Conservation (phyloP, 2,113 vertebrate genomes). For the Passer montanus region DNA sequence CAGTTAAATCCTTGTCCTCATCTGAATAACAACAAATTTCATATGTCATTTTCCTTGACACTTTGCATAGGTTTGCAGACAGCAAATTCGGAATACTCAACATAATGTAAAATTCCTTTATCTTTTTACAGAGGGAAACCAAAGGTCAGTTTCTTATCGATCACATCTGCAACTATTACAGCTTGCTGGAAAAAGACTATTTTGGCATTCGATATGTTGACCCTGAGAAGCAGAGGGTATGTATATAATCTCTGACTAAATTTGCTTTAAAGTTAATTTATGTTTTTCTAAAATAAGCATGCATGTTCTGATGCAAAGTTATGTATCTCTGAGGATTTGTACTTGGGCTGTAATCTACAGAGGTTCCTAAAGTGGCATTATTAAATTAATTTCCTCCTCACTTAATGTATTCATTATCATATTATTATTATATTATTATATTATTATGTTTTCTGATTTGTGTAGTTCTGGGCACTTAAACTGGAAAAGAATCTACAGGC, state of each 20-base stretch:
- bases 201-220: slow-evolving; percentile 98
- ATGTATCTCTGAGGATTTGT: neutral
- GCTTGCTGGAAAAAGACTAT: slow-evolving; percentile 96
- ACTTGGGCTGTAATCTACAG: neutral
- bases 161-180: slow-evolving; percentile 97
- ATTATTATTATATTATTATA: neutral
- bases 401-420: neutral
- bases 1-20: neutral
- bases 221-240: slow-evolving; percentile 95
- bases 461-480: neutral
- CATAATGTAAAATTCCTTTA: neutral
- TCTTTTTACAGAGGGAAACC: slow-evolving; percentile 89
- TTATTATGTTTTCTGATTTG: neutral
- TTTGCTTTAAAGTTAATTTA: neutral
- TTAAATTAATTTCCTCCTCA: neutral
- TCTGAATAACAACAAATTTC: neutral
- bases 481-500: neutral
- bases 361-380: neutral
- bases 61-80: neutral
- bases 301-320: neutral
- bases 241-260: slow-evolving; percentile 36
- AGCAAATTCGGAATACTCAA: neutral
- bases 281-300: neutral
- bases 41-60: neutral
- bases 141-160: slow-evolving; percentile 97